Evolutionary conservation across 64 coral and sea anemone genomes (phyloP).

Genomic region (Orbicella faveolata): DNA sequence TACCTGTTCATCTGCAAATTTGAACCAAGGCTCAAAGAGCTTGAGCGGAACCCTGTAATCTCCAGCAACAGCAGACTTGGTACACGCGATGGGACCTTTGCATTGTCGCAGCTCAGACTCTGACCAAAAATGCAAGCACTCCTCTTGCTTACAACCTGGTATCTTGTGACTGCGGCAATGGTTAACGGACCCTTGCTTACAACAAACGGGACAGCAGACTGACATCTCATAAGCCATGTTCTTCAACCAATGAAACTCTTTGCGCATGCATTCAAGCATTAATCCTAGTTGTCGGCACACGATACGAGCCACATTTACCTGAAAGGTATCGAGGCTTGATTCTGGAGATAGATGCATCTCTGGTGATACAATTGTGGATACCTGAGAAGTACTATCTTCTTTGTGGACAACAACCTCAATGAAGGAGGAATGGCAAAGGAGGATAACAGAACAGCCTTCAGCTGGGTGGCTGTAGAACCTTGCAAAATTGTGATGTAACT

Average conservation of each 20-base stretch:
- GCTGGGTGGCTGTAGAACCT: not conserved
- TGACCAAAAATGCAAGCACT: not conserved
- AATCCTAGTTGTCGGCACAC: not conserved
- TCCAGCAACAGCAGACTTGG: not conserved
- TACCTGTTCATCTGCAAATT: not conserved
- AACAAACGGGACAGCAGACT: slow-evolving; percentile 8
- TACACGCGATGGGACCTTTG: not conserved
- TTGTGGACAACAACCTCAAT: slow-evolving; percentile 6
- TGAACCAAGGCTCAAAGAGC: not conserved
- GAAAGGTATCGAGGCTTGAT: not conserved
- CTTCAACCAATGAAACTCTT: not conserved
- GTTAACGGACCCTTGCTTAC: not conserved
- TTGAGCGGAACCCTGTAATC: not conserved
- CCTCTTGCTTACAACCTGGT: not conserved
- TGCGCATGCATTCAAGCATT: slow-evolving; percentile 1
- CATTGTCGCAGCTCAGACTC: not conserved
- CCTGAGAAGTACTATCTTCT: not conserved
- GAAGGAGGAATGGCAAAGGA: not conserved
- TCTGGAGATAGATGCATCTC: not conserved
- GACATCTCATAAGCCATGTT: slow-evolving; percentile 18
- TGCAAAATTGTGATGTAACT: not conserved
- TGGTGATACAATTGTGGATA: not conserved
- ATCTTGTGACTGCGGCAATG: not conserved
- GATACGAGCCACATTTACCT: not conserved
- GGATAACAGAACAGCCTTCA: not conserved